phyloP scores from a whole-genome alignment of 2,797 vertebrate genomes.

The Intellagama lesueurii region DNA sequence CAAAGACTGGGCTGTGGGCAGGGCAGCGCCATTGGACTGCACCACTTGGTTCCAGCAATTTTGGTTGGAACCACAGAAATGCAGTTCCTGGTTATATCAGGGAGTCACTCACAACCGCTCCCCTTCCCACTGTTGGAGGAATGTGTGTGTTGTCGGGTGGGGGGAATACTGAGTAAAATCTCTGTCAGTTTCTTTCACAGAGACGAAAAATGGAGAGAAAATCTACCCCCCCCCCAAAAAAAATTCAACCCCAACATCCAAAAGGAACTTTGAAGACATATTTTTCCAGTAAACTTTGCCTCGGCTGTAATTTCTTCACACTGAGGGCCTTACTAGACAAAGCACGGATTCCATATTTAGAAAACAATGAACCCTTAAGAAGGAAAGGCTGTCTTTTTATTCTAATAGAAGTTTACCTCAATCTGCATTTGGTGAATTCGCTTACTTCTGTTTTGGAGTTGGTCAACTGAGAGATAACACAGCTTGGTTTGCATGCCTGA shows the following conservation, averaged over 20 bases:
- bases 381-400: no score
- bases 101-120: conserved; percentile 11
- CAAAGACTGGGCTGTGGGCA: conserved; percentile 60
- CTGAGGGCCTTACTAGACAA: no score
- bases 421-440: no score
- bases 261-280: background rate
- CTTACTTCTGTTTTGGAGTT: no score
- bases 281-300: background rate
- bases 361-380: no score
- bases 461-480: no score
- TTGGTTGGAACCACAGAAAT: conserved; percentile 77
- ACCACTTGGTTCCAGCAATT: conserved; percentile 75
- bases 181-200: conserved; percentile 4
- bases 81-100: conserved; percentile 58
- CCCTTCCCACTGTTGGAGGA: conserved; percentile 3
- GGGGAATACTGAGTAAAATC: background rate
- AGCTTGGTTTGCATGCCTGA: no score
- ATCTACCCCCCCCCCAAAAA: background rate
- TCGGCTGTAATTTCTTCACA: background rate
- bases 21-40: conserved; percentile 75
- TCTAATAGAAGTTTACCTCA: no score
- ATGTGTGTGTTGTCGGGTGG: background rate
- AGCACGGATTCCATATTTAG: no score
- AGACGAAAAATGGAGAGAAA: background rate
- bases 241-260: background rate